Evolutionary conservation across 2,797 vertebrate species (phyloP), one percentile per base, ranked within the genome.

Genomic region (Babyrousa celebensis): DNA sequence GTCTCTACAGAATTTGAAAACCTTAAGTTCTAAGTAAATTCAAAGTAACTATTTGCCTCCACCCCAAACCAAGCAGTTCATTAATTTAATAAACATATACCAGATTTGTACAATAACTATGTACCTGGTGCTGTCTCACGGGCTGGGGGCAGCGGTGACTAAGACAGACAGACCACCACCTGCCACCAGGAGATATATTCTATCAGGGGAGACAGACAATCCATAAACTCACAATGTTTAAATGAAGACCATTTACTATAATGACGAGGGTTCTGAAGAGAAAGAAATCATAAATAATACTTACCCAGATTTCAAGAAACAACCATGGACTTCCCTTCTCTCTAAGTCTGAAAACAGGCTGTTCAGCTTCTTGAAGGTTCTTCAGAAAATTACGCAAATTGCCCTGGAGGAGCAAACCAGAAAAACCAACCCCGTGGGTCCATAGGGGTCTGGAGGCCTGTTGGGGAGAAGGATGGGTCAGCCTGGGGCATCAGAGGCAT

Each of bases 401-500:
- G 12, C 60, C 23, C 68, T 67, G 43, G 52, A 36, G 85, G 1
- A 93, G 21, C 70, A 94, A 96, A 97, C 94, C 62, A 83, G 97
- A 97, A 97, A 97, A 97, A 96, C 90, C 92, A 90, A 96, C 63
- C n/a, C 27, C 3, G 17, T 32, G 68, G 62, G 75, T 78, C 43
- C 72, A 40, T 0, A 70, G 74, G 92, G 36, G 12, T 62, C 43
- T 17, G 25, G 36, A 40, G 68, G 40, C 36, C 65, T 40, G 7
- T 2, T 40, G 63, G 15, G 67, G 62, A 67, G 32, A 80, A 7
- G 71, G 54, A n/a, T 27, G 0, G 12, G 60, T 63, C 1, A 63
- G 65, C 12, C 4, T 1, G 0, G 21, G 60, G 20, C 68, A 48
- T 75, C n/a, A 15, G 29, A 63, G 29, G 12, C 11, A 60, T 27